Conservation (phyloP, 2,888 invertebrate genomes). For the Odiellus spinosus region DNA sequence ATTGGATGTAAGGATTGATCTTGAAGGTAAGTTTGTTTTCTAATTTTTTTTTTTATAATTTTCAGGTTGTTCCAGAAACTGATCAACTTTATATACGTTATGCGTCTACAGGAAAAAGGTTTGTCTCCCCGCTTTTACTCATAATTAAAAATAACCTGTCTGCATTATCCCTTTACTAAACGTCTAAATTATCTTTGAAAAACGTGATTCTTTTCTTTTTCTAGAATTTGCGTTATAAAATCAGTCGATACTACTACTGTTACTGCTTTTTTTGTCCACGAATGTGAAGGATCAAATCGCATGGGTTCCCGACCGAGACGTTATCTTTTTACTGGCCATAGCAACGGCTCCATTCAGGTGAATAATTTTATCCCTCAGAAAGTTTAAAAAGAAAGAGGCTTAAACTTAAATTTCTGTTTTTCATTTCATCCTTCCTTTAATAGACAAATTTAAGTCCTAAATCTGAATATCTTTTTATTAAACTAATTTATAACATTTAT, state of each 20-base stretch:
- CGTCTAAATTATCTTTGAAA: not conserved
- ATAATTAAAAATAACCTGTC: not conserved
- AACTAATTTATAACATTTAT: conserved; percentile 14
- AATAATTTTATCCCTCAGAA: too few relatives aligned
- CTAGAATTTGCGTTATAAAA: conserved; percentile 80
- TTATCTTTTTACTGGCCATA: conserved; percentile 79
- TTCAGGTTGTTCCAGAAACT: conserved; percentile 91
- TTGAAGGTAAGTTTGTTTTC: too few relatives aligned
- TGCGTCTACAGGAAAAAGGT: conserved; percentile 87
- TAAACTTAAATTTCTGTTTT: too few relatives aligned
- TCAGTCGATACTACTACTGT: conserved; percentile 87
- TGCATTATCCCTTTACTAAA: not conserved
- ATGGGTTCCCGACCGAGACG: conserved; percentile 76
- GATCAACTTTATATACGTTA: conserved; percentile 84
- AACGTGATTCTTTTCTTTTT: conserved; percentile 3
- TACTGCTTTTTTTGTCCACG: conserved; percentile 89
- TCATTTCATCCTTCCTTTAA: too few relatives aligned
- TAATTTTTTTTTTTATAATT: too few relatives aligned
- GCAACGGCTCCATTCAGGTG: conserved; percentile 70
- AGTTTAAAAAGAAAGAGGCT: too few relatives aligned
- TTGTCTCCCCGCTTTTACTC: conserved; percentile 9
- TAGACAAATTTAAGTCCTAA: too few relatives aligned
- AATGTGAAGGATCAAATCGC: conserved; percentile 88
- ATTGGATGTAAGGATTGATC: too few relatives aligned
- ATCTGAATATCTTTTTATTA: too few relatives aligned